Evolutionary conservation across 2,888 invertebrate species (phyloP), one percentile per base, ranked within the genome.

Genomic region (Lasius fuliginosus): DNA sequence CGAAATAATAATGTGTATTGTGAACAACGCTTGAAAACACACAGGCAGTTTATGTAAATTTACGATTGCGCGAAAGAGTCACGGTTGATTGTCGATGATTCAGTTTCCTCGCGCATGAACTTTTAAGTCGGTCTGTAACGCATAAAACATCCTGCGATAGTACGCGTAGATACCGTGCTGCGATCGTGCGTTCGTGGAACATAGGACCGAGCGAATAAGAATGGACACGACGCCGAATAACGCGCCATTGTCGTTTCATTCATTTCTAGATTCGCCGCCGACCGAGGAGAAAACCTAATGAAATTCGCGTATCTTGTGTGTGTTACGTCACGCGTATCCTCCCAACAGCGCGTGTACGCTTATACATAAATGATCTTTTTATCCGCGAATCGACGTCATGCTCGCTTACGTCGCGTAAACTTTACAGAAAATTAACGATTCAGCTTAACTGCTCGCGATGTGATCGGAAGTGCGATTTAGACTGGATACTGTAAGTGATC

Each of bases 191-290:
- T 69, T 75, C 64, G 30, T 23, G 71, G 75, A 84, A 82, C 33
- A 68, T 62, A 69, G 82, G 8, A 64, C 6, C 49, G 64, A 64
- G 64, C 83, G 86, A 77, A 82, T 81, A 75, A 87, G 85, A 86
- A 86, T 82, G 87, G 77, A 68, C 36, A 30, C 36, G 42, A 36
- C 12, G 36, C 71, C 71, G 71, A 82, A 82, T 68, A 36, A 30
- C 84, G 85, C 82, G 85, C 83, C 87, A 85, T 88, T 88, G 89
- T 89, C 89, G 88, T 89, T 91, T 90, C 92, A 92, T 92, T 92
- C 92, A 92, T 89, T 85, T 79, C 86, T 42, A 76, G 84, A 83
- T 86, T 86, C 86, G 62, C 83, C 85, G 73, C 73, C 56, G 46
- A 40, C 53, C 62, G 64, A 56, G 82, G n/a, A 49, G 82, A 76